Percentiles rank a stretch among this genome's conserved stretches.
Evolutionary conservation across 2,888 invertebrate species (phyloP).

Genomic region (Autographa pulchrina): DNA sequence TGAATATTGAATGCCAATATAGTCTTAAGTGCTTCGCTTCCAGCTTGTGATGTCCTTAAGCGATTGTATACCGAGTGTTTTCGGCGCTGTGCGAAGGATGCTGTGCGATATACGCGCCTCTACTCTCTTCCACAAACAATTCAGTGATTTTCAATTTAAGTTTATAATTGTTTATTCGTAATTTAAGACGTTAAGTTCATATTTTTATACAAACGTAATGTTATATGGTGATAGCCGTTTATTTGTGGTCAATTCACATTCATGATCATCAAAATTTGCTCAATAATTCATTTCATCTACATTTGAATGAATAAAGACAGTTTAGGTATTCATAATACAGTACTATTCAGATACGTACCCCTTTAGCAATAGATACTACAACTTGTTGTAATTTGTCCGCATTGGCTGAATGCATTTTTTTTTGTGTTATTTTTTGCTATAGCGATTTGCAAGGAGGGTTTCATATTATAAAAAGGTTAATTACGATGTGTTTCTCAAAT

Average conservation of each 20-base stretch:
- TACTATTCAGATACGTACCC: background rate
- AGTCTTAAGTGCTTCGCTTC: conserved; percentile 64
- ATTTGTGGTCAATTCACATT: conserved; percentile 47
- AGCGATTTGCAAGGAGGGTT: conserved; percentile 50
- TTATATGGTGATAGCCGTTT: conserved; percentile 42
- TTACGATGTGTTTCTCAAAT: background rate
- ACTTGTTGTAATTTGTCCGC: conserved; percentile 21
- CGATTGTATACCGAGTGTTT: conserved; percentile 49
- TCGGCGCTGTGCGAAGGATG: conserved; percentile 46
- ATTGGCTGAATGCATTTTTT: conserved; percentile 25
- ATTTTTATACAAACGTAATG: conserved; percentile 49
- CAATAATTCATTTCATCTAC: conserved; percentile 56
- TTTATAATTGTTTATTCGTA: conserved; percentile 50
- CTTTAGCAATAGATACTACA: background rate
- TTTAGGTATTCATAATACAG: background rate
- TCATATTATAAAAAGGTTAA: background rate
- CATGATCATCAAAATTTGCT: conserved; percentile 57
- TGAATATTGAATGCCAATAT: conserved; percentile 62
- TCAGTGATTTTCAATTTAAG: conserved; percentile 44
- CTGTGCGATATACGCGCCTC: conserved; percentile 36
- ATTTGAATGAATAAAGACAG: conserved; percentile 35
- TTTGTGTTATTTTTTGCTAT: conserved; percentile 20
- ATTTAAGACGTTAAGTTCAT: conserved; percentile 51
- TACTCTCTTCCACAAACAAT: conserved; percentile 41
- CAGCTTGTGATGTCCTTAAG: conserved; percentile 52